These are phyloP conservation scores for Oscheius sp. DNA, from an alignment of 2,888 invertebrate species.

Conservation along the genomic window DNA sequence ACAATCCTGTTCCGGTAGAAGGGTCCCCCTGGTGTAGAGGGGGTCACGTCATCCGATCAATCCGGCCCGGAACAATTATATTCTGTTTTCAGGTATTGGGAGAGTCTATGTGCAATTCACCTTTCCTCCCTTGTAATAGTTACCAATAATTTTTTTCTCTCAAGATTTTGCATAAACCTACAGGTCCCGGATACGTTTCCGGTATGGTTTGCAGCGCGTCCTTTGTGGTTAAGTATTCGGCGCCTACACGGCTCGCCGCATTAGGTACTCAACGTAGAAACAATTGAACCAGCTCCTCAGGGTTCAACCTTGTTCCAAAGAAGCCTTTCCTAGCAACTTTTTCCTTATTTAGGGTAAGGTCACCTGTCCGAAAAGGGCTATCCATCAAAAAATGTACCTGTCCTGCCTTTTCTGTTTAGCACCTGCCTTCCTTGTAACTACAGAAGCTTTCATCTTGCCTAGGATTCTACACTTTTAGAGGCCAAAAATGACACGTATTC, in stretches of 20 bases:
- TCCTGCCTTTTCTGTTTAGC: background rate
- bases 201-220: slow-evolving; percentile 16
- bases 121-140: background rate
- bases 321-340: background rate
- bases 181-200: slow-evolving; percentile 4
- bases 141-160: background rate
- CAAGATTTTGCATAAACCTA: background rate
- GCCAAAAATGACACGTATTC: background rate
- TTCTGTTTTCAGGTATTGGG: slow-evolving; percentile 26
- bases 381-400: too few species aligned
- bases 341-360: background rate
- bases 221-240: slow-evolving; percentile 32
- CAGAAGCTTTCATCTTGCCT: background rate
- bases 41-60: slow-evolving; percentile 35
- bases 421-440: background rate
- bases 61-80: slow-evolving; percentile 34
- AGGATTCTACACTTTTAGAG: background rate
- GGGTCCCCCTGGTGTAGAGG: background rate
- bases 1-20: slow-evolving; percentile 34
- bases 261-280: slow-evolving; percentile 23
- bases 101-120: background rate
- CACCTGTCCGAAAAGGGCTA: too few species aligned
- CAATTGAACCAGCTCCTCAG: slow-evolving; percentile 24
- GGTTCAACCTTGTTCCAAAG: slow-evolving; percentile 1
- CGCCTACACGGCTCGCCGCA: slow-evolving; percentile 34